Evolutionary conservation across 2,113 vertebrate species (phyloP).

Genomic region (Lophura nycthemera): DNA sequence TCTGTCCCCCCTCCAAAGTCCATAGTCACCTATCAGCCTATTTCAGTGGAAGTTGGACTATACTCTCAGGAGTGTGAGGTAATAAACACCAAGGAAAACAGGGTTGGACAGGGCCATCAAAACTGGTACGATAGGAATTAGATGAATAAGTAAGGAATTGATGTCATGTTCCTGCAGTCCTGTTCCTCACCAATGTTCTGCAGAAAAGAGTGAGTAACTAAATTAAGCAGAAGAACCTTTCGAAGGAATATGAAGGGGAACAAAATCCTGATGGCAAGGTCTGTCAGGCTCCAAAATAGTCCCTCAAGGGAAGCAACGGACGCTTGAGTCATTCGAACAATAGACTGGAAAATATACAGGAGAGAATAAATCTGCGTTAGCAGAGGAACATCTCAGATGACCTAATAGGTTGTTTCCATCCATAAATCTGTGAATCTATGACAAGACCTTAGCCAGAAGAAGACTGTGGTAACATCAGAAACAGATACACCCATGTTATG

Average conservation of each 20-base stretch:
- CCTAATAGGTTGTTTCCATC: conserved; percentile 42
- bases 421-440: conserved; percentile 18
- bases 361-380: conserved; percentile 52
- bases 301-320: conserved; percentile 25
- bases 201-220: conserved; percentile 34
- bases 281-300: background rate
- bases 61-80: background rate
- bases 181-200: conserved; percentile 42
- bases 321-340: conserved; percentile 49
- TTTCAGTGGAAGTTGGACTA: background rate
- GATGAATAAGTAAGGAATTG: background rate
- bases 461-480: background rate
- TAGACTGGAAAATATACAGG: conserved; percentile 40
- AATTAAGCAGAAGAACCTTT: conserved; percentile 51
- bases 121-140: conserved; percentile 14
- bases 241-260: conserved; percentile 29
- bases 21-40: background rate
- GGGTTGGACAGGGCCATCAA: background rate
- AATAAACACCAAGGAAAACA: background rate
- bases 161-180: background rate
- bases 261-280: background rate
- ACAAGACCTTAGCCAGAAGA: conserved; percentile 15
- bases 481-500: background rate
- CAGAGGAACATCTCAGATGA: background rate
- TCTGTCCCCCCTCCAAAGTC: background rate